phyloP scores from a whole-genome alignment of 2,113 vertebrate species.

The Hippocampus barbouri region DNA sequence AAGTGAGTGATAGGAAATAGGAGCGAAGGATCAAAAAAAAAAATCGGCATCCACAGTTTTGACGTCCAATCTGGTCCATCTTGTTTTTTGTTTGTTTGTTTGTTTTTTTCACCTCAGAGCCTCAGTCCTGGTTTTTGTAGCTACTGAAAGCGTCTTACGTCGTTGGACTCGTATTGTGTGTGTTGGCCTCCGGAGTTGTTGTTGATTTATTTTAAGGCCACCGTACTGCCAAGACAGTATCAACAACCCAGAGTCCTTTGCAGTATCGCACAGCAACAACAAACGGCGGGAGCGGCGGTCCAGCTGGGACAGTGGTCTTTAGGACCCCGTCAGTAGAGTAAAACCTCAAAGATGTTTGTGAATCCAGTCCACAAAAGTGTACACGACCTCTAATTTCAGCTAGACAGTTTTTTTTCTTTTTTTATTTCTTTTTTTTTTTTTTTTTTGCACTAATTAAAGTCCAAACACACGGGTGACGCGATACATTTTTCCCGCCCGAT shows the following conservation, averaged over 20 bases:
- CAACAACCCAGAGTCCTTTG: constrained; percentile 71
- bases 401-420: constrained; percentile 30
- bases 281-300: constrained; percentile 12
- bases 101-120: constrained; percentile 47
- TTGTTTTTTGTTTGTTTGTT: constrained; percentile 31
- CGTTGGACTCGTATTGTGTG: constrained; percentile 26
- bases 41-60: constrained; percentile 48
- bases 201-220: constrained; percentile 79
- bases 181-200: constrained; percentile 63
- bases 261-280: constrained; percentile 49
- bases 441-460: constrained; percentile 41
- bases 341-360: constrained; percentile 37
- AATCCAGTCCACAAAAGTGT: constrained; percentile 60
- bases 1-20: constrained; percentile 28
- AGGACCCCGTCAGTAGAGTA: constrained; percentile 28
- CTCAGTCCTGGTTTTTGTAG: constrained; percentile 40
- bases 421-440: not conserved
- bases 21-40: constrained; percentile 32
- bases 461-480: constrained; percentile 41
- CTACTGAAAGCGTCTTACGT: constrained; percentile 51
- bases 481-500: constrained; percentile 35
- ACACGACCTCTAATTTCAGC: constrained; percentile 45
- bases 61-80: constrained; percentile 2
- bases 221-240: constrained; percentile 72
- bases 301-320: not conserved